Percentiles rank a stretch among this genome's conserved stretches.
Evolutionary conservation across 2,797 vertebrate genomes (phyloP).

Genomic region (Macropodus opercularis): DNA sequence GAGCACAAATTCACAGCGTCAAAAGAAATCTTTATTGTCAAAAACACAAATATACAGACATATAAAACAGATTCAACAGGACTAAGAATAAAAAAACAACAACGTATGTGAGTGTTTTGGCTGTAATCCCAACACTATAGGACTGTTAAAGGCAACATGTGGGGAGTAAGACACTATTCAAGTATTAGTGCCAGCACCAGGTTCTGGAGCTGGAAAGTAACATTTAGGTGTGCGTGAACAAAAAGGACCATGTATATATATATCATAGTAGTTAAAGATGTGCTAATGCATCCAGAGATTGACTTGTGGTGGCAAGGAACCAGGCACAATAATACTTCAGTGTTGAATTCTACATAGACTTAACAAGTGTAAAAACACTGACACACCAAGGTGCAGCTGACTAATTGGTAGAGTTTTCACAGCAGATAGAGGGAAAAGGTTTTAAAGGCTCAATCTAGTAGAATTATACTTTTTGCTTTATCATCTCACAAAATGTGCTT

Average conservation of each 20-base stretch:
- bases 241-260: constrained; percentile 12
- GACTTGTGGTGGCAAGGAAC: background rate
- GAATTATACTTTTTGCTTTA: background rate
- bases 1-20: constrained; percentile 5
- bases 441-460: background rate
- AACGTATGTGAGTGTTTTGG: constrained; percentile 29
- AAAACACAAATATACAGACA: constrained; percentile 62
- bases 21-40: constrained; percentile 68
- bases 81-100: constrained; percentile 3
- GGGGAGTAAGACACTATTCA: constrained; percentile 18
- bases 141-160: constrained; percentile 42
- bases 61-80: constrained; percentile 22
- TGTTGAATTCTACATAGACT: background rate
- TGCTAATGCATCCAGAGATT: constrained; percentile 3
- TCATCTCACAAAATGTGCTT: background rate
- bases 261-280: background rate
- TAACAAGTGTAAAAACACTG: background rate
- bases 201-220: constrained; percentile 1
- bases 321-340: constrained; percentile 12
- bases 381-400: background rate
- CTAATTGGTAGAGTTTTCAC: background rate
- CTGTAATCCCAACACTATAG: constrained; percentile 4
- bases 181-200: background rate
- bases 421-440: background rate
- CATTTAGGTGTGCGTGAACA: background rate